phyloP scores from a whole-genome alignment of 2,888 invertebrate genomes.

The Calliphora vomitoria region DNA sequence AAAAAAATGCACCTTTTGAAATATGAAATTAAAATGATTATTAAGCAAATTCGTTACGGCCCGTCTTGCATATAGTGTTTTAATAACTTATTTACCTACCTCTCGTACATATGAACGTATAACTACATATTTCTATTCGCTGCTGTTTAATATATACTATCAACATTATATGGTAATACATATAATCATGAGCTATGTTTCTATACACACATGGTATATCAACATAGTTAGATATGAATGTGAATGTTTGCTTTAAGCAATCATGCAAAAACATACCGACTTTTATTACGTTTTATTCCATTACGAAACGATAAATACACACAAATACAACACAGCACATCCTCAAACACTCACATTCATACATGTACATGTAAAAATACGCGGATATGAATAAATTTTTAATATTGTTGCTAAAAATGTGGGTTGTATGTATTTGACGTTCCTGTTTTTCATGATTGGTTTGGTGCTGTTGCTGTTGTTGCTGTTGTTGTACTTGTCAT shows the following conservation, averaged over 20 bases:
- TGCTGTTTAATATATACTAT: not conserved
- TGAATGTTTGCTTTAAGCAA: constrained; percentile 67
- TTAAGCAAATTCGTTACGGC: too few relatives aligned
- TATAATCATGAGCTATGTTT: constrained; percentile 26
- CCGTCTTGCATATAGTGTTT: not conserved
- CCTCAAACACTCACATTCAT: not conserved
- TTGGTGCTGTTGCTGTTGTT: too few relatives aligned
- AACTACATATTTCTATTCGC: not conserved
- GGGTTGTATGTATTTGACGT: constrained; percentile 14
- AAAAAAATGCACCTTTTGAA: too few relatives aligned
- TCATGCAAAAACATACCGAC: constrained; percentile 63
- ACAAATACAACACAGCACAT: not conserved
- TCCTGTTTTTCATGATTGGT: not conserved
- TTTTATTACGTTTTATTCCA: constrained; percentile 66
- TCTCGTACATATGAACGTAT: not conserved
- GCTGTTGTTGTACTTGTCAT: constrained; percentile 2
- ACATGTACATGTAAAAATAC: not conserved
- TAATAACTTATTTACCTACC: not conserved
- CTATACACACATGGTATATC: not conserved
- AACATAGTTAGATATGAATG: not conserved
- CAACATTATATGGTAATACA: not conserved
- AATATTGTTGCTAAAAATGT: constrained; percentile 48
- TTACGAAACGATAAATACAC: constrained; percentile 56
- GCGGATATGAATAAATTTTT: constrained; percentile 57
- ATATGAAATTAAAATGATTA: too few relatives aligned